Evolutionary conservation across 2,113 vertebrate genomes (phyloP), one percentile per base, ranked within the genome.

Genomic region (Gavia stellata): DNA sequence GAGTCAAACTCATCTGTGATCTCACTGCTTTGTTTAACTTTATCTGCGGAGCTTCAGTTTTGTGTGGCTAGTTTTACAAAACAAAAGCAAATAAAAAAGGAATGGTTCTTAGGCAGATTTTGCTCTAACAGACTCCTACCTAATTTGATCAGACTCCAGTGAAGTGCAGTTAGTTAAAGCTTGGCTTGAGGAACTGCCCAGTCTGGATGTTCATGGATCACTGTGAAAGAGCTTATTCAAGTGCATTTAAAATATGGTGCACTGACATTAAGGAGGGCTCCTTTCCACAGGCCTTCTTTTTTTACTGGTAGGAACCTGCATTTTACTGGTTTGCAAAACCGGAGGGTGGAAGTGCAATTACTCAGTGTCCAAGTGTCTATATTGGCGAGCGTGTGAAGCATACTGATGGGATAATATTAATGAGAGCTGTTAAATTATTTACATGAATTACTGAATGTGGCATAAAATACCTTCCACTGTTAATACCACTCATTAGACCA

Each of bases 381-480:
- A 50, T 31, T 53, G 66, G 61, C 0, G 1, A 90, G 81, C 6
- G 8, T 68, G 53, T 70, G 71, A 80, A 53, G 73, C 77, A 66
- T 87, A 28, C 52, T 95, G 80, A 92, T 92, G 91, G 81, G 52
- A 73, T 91, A 61, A 44, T 61, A 38, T 42, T 92, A 96, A 94
- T 82, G 53, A 78, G 66, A 95, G 23, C 81, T 97, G 65, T 68
- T 94, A 49, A 95, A 94, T 96, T 87, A 92, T 95, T 92, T 93
- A 94, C 73, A 42, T 88, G 14, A 86, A 81, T 89, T 92, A 67
- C 7, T 56, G 65, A 84, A 65, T 42, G 44, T 53, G 65, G 66
- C 40, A 73, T 86, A 67, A 93, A 92, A 65, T 80, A 80, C 58
- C 49, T 91, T 90, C 58, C 53, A 49, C 55, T 80, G 31, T 88